phyloP scores from a whole-genome alignment of 2,113 vertebrate species.

The Piprites chloris region DNA sequence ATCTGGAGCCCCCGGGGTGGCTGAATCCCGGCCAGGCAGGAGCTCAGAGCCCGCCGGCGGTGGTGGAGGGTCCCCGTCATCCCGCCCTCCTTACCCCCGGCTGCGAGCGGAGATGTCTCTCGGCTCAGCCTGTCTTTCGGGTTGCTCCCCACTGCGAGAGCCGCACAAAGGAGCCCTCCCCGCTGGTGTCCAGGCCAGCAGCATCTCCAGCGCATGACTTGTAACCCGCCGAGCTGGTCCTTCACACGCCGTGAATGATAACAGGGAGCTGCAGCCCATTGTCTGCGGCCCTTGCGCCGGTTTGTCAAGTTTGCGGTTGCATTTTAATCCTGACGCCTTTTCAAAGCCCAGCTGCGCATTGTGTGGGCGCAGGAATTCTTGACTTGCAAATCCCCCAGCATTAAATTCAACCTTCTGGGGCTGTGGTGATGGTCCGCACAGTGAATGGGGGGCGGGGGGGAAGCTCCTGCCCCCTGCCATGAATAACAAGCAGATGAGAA shows the following conservation, averaged over 20 bases:
- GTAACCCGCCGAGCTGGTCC: slow-evolving; percentile 32
- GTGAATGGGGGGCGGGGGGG: slow-evolving; percentile 15
- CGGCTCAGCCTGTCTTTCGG: not conserved
- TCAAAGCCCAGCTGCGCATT: slow-evolving; percentile 57
- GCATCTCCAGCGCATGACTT: slow-evolving; percentile 40
- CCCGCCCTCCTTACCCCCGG: not conserved
- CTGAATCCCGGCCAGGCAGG: not conserved
- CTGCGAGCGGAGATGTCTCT: not conserved
- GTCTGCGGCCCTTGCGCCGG: slow-evolving; percentile 33
- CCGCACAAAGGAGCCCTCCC: slow-evolving; percentile 48
- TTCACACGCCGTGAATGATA: slow-evolving; percentile 49
- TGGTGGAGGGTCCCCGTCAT: not conserved
- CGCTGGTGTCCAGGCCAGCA: slow-evolving; percentile 5
- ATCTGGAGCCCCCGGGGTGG: not conserved
- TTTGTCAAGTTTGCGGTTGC: slow-evolving; percentile 57
- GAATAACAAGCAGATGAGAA: slow-evolving; percentile 64
- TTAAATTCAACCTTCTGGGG: slow-evolving; percentile 67
- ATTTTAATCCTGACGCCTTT: slow-evolving; percentile 64
- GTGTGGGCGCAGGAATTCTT: slow-evolving; percentile 65
- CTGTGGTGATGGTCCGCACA: not conserved
- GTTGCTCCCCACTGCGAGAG: not conserved
- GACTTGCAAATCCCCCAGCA: slow-evolving; percentile 66
- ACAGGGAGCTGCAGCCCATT: slow-evolving; percentile 44
- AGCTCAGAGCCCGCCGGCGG: not conserved
- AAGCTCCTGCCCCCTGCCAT: slow-evolving; percentile 52